Evolutionary conservation across 2,888 invertebrate genomes (phyloP), one percentile per base, ranked within the genome.

Genomic region (Cylindroiulus punctatus): DNA sequence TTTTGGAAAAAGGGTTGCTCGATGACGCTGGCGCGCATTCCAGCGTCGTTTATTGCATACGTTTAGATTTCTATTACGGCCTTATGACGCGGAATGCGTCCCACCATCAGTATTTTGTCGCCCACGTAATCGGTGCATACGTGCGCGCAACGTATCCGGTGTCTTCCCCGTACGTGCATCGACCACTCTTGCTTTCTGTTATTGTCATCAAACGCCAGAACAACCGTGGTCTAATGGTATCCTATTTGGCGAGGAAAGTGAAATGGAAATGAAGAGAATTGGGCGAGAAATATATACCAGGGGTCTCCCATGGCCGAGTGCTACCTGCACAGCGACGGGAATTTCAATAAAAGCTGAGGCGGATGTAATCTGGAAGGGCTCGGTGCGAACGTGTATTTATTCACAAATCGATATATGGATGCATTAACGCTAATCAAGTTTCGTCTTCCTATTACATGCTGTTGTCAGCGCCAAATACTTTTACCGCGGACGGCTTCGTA

Each of bases 11-110:
- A 65, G 65, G 26, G 26, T 12, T 17, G 5, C 40, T 7, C 8
- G 40, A 4, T 40, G 40, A 8, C 14, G 47, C 22, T 26, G 65
- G 65, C 65, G 65, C 14, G 65, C 65, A 65, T 65, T 65, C 65
- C 65, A 65, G 65, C 65, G 65, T 65, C 65, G 65, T 65, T 65
- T 65, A 65, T 65, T 65, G 65, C 65, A 65, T 65, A 26, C 65
- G 65, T 65, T 65, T 65, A 65, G 65, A 65, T 65, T 65, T 65
- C 22, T 65, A 65, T 65, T 65, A 65, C 26, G 65, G 65, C 26
- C 65, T 65, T 65, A 65, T 65, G 65, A 65, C 65, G 65, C 65
- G 65, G 65, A 65, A 65, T 65, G 65, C 65, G n/a, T n/a, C 65
- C 65, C 26, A n/a, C 26, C 65, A 26, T 65, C 26, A 65, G 65